A percentile compares a stretch with the other conserved stretches of the same genome.
These are phyloP conservation scores for Lycopodina hypogea DNA, from an alignment of 37 sponge, comb jelly and placozoan genomes.

Conservation along the genomic window DNA sequence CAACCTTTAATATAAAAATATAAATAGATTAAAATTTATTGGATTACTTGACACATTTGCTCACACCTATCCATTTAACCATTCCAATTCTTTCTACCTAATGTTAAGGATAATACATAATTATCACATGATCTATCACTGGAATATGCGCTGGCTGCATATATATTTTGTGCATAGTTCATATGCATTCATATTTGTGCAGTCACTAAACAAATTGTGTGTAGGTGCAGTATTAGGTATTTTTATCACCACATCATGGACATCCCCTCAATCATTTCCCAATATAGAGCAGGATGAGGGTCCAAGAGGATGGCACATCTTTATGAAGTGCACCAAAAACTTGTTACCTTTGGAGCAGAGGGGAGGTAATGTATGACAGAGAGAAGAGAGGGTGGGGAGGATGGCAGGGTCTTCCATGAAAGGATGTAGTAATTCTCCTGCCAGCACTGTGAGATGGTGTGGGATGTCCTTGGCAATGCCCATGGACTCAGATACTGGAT, in stretches of 20 bases:
- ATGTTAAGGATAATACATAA: too few relatives aligned
- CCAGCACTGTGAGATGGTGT: constrained; percentile 37
- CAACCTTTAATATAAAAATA: too few relatives aligned
- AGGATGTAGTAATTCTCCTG: constrained; percentile 40
- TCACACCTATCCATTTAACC: too few relatives aligned
- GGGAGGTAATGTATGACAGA: constrained; percentile 81
- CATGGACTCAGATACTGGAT: constrained; percentile 73
- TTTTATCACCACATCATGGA: not conserved
- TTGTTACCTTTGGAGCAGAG: constrained; percentile 57
- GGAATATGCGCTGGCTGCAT: too few relatives aligned
- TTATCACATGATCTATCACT: too few relatives aligned
- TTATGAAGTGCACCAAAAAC: constrained; percentile 56
- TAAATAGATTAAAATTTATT: too few relatives aligned
- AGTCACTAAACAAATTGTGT: too few relatives aligned
- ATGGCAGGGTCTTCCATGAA: constrained; percentile 45
- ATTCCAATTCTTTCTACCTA: too few relatives aligned
- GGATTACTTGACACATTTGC: too few relatives aligned
- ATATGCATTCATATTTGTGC: too few relatives aligned
- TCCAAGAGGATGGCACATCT: constrained; percentile 8
- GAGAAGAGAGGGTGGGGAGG: constrained; percentile 50
- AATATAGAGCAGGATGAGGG: not conserved
- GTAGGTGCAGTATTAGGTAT: not conserved
- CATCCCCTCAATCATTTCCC: not conserved
- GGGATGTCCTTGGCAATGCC: constrained; percentile 62
- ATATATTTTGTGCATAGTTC: too few relatives aligned